Base-by-base conservation (phyloP, 2,888 invertebrate genomes). In the Oscheius myriophilus region DNA sequence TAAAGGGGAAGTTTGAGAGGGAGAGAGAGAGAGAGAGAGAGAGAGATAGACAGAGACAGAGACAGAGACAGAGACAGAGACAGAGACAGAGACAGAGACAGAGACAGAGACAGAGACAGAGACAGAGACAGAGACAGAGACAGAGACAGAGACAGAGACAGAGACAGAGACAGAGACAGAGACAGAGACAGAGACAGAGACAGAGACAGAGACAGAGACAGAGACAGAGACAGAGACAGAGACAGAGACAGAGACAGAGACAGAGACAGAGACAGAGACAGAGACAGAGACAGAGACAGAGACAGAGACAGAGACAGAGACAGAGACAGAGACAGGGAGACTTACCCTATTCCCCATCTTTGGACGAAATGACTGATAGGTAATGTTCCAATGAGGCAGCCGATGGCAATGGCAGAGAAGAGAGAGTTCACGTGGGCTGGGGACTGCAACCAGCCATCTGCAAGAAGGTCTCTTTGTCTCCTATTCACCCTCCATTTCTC, bases 361-460 rank as follows among this genome's bases (percentile, higher is more conserved):
- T 54, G 53, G 1, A 54, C n/a, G 12, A 25, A 33, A n/a, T 33
- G 25, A 23, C 53, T 54, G 26, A 33, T n/a, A 2, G 76, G 76
- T 23, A 74, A 49, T 0, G 72, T 69, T 0, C 76, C 76, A 21
- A 70, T 26, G 1, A 76, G 65, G 18, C 70, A 71, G 41, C 76
- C 76, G 21, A 76, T 67, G 21, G 74, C 73, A 18, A 70, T 67
- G 9, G 76, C 72, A 0, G 74, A 71, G 45, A 76, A 74, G 11
- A 74, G 61, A 26, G 69, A 61, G 2, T 73, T 71, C 0, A 72
- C 70, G 16, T 76, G 62, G 18, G 64, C 49, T 1, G 72, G 64
- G 52, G 54, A 70, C 46, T 73, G 64, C 23, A 76, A 70, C 76
- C 76, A 76, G 46, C 73, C 71, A 68, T 54, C 26, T 41, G 14